phyloP scores from a whole-genome alignment of 1,140 invertebrate genomes.

The Platorchestia sp. region DNA sequence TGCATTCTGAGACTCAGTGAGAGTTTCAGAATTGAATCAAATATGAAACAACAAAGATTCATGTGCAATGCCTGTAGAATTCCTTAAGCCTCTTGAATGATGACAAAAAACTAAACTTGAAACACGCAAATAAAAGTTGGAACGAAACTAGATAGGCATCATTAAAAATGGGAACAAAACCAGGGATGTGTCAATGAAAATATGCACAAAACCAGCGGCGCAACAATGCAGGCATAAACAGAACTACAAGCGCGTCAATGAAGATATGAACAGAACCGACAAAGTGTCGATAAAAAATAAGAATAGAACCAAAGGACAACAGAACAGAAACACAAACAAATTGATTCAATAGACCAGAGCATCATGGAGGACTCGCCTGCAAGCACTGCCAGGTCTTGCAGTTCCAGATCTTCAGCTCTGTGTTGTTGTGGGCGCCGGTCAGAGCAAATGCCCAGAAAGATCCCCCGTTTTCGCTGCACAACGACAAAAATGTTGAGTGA shows the following conservation, averaged over 20 bases:
- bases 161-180: too few species aligned
- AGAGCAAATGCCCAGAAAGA: constrained; percentile 93
- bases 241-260: neutral
- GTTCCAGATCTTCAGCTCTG: constrained; percentile 93
- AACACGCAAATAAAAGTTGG: too few species aligned
- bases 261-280: neutral
- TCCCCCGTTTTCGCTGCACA: neutral
- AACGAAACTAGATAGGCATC: too few species aligned
- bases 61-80: too few species aligned
- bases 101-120: too few species aligned
- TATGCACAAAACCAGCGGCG: too few species aligned
- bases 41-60: too few species aligned
- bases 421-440: constrained; percentile 90
- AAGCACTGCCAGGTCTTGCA: constrained; percentile 93
- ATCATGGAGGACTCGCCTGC: constrained; percentile 76
- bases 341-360: neutral
- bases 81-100: too few species aligned
- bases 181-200: too few species aligned
- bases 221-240: neutral
- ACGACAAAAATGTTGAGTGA: neutral
- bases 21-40: too few species aligned
- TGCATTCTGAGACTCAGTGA: too few species aligned
- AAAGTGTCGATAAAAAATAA: neutral
- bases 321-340: neutral
- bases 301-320: neutral